Conservation (phyloP, 2,797 vertebrate species). For the Pagetopsis macropterus region DNA sequence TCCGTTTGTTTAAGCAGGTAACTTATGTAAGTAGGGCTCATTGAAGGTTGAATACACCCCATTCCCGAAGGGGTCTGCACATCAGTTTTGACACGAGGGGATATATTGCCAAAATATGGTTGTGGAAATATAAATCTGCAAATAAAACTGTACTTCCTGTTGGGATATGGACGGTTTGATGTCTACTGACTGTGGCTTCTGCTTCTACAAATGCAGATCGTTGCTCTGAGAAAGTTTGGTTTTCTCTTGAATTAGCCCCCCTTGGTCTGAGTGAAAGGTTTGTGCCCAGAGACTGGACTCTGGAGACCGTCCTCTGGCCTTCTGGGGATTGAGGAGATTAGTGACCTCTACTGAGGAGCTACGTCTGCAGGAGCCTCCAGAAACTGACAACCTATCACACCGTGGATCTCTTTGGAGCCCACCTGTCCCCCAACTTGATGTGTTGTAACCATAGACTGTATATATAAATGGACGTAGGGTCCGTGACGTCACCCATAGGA, state of each 20-base stretch:
- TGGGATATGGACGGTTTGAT: slow-evolving; percentile 25
- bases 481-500: no score
- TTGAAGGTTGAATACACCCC: slow-evolving; percentile 61
- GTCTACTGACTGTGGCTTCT: slow-evolving; percentile 17
- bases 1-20: slow-evolving; percentile 75
- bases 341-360: slow-evolving; percentile 27
- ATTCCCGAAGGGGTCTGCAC: slow-evolving; percentile 53
- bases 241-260: slow-evolving; percentile 8
- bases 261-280: slow-evolving; percentile 30
- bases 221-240: slow-evolving; percentile 11
- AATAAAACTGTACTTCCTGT: slow-evolving; percentile 36
- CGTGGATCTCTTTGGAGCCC: slow-evolving; percentile 35
- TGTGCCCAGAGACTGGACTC: slow-evolving; percentile 27
- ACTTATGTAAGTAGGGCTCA: slow-evolving; percentile 74
- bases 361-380: slow-evolving; percentile 43
- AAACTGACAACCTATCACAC: slow-evolving; percentile 34
- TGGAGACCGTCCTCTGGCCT: slow-evolving; percentile 34
- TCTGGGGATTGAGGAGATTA: slow-evolving; percentile 45
- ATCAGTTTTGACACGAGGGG: slow-evolving; percentile 49
- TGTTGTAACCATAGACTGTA: slow-evolving; percentile 17
- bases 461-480: no score
- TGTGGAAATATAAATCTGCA: slow-evolving; percentile 51
- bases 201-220: slow-evolving; percentile 15
- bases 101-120: slow-evolving; percentile 58
- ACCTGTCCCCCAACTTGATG: slow-evolving; percentile 35